Percentiles rank a stretch among this genome's conserved stretches.
Evolutionary conservation across 2,888 invertebrate genomes (phyloP).

Genomic region (Aphodius sticticus): DNA sequence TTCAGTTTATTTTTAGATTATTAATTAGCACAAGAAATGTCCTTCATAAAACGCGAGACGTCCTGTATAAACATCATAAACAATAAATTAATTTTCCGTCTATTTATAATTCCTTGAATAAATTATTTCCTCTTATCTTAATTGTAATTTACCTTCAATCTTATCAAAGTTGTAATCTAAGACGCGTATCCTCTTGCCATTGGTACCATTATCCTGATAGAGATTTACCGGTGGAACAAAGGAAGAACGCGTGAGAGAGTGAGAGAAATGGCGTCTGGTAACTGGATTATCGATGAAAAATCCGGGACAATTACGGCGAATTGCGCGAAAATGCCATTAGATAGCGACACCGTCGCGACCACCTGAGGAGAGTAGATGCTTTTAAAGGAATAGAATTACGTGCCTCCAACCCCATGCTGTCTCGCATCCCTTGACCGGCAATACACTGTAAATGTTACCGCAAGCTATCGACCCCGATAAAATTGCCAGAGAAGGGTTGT

Average conservation of each 20-base stretch:
- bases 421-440: neutral
- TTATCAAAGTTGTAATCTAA: too few species aligned
- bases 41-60: too few species aligned
- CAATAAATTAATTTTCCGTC: too few species aligned
- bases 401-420: neutral
- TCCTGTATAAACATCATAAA: too few species aligned
- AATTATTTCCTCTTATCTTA: too few species aligned
- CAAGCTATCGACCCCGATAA: neutral
- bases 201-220: neutral
- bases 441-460: neutral
- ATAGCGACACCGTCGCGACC: constrained; percentile 4
- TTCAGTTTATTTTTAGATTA: too few species aligned
- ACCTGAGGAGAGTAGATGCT: neutral
- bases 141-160: too few species aligned
- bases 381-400: constrained; percentile 4
- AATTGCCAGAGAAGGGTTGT: neutral
- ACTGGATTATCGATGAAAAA: constrained; percentile 4
- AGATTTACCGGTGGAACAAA: neutral
- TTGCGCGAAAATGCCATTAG: neutral
- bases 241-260: neutral
- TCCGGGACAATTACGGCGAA: neutral
- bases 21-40: too few species aligned
- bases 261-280: neutral
- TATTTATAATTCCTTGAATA: too few species aligned
- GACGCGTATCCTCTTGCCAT: too few species aligned